These are phyloP conservation scores for Melolontha melolontha DNA, from an alignment of 2,888 invertebrate genomes.

Conservation along the genomic window DNA sequence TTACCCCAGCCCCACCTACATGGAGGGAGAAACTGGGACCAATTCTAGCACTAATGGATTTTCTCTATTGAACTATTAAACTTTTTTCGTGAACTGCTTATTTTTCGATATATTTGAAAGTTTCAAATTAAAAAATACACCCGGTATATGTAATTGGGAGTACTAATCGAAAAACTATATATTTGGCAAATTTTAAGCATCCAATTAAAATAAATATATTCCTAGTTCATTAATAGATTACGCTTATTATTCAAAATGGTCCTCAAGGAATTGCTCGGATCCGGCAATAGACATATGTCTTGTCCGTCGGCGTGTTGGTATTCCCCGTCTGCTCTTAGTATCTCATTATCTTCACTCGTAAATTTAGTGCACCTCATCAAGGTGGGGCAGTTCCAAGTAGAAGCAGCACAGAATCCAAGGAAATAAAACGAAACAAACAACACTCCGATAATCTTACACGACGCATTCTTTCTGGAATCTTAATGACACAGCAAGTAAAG, in stretches of 20 bases:
- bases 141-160: too few species aligned
- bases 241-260: conserved; percentile 57
- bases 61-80: too few species aligned
- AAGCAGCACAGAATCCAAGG: conserved; percentile 38
- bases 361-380: conserved; percentile 54
- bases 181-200: conserved; percentile 27
- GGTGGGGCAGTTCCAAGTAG: conserved; percentile 51
- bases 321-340: conserved; percentile 53
- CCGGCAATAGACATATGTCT: conserved; percentile 44
- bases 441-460: conserved; percentile 49
- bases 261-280: conserved; percentile 51
- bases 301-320: conserved; percentile 38
- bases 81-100: too few species aligned
- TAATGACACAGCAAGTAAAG: conserved; percentile 54
- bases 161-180: neutral
- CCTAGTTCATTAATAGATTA: conserved; percentile 53
- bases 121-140: too few species aligned
- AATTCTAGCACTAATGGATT: too few species aligned
- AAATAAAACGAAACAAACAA: conserved; percentile 24
- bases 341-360: conserved; percentile 57
- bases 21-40: too few species aligned
- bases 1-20: too few species aligned
- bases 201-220: conserved; percentile 51
- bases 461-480: conserved; percentile 55
- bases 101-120: too few species aligned